Evolutionary conservation across 2,113 vertebrate genomes (phyloP), one percentile per base, ranked within the genome.

Genomic region (Callionymus lyra): DNA sequence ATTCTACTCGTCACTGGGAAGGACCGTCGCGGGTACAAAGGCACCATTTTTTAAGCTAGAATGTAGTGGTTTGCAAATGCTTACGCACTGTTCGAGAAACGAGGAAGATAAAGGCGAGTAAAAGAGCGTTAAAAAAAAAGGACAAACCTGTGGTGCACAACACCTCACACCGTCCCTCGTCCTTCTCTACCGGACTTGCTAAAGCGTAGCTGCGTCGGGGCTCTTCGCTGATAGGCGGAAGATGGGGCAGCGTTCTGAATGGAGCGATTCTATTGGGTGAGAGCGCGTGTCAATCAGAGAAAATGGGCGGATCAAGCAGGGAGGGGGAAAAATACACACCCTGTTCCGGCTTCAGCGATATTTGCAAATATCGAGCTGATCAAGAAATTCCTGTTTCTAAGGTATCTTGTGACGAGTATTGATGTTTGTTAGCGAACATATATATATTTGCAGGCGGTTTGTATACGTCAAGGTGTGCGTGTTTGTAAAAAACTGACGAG

Each of bases 111-210:
- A 27, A 27, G 8, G 1, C 8, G 13, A 39, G 1, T 1, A 34
- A 17, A 5, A 0, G 2, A 40, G 50, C 19, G 19, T 35, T 13
- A 41, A 53, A 61, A 66, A 14, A 41, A 53, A 61, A 66, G 41
- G 48, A 78, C 67, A 10, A 56, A 80, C 73, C 75, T 75, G 54
- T 18, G 32, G 47, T 34, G 44, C 33, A 60, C 21, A 27, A 61
- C 53, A 33, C 54, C 44, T 72, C 65, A 18, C n/a, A n/a, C n/a
- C n/a, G n/a, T n/a, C n/a, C n/a, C 44, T 67, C 16, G 50, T 51
- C 37, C 52, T 55, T 68, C 61, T 68, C 67, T 44, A 59, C 54
- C 58, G 16, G 66, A 73, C 60, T 2, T 63, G 45, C 34, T 59
- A 54, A 17, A 14, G 18, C 14, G 40, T 41, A 0, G 9, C 10